Percentiles rank a stretch among this genome's conserved stretches.
Conservation (phyloP, 2,797 vertebrate genomes). For the Ctenopoma kingsleyae region DNA sequence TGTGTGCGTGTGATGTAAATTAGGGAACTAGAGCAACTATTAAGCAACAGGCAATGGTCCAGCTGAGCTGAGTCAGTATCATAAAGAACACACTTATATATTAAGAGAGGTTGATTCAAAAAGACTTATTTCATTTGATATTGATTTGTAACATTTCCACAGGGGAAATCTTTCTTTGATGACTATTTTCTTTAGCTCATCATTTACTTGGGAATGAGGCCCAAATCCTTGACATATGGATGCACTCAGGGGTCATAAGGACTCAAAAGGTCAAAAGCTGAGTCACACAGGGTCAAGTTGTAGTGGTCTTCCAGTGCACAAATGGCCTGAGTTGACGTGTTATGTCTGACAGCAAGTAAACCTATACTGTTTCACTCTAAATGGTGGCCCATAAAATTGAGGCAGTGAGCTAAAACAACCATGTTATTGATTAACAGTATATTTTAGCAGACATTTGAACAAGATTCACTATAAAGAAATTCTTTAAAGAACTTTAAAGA, state of each 20-base stretch:
- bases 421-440: constrained; percentile 22
- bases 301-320: constrained; percentile 47
- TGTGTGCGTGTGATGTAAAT: constrained; percentile 38
- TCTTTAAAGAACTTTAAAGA: constrained; percentile 29
- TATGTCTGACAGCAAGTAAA: constrained; percentile 48
- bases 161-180: constrained; percentile 42
- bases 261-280: constrained; percentile 74
- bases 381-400: constrained; percentile 18
- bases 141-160: constrained; percentile 49
- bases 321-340: constrained; percentile 42
- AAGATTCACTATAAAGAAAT: constrained; percentile 17
- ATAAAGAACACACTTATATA: constrained; percentile 37
- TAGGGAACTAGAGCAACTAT: constrained; percentile 44
- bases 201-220: constrained; percentile 51
- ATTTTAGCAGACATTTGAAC: constrained; percentile 8
- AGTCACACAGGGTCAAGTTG: constrained; percentile 61
- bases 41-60: constrained; percentile 39
- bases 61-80: constrained; percentile 44
- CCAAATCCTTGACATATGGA: constrained; percentile 61
- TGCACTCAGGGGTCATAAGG: constrained; percentile 68
- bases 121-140: constrained; percentile 47
- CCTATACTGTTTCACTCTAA: constrained; percentile 32
- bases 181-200: constrained; percentile 47
- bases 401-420: constrained; percentile 14
- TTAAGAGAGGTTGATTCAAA: constrained; percentile 47